Percentiles rank a stretch among this genome's conserved stretches.
phyloP scores from a whole-genome alignment of 2,797 vertebrate species.

The Caiman crocodilus region DNA sequence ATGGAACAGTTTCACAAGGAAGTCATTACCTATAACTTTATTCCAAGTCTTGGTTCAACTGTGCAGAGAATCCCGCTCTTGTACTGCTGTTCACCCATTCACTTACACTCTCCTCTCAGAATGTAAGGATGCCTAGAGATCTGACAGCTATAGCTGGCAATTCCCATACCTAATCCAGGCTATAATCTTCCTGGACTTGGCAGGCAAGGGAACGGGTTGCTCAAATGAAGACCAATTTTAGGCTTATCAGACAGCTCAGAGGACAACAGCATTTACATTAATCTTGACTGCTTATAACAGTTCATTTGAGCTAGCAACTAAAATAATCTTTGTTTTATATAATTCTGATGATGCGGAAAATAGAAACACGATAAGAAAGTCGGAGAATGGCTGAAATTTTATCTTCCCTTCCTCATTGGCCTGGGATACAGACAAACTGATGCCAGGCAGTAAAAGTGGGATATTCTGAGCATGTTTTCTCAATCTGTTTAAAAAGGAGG shows the following conservation, averaged over 20 bases:
- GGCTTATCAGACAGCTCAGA: not conserved
- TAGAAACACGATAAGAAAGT: not conserved
- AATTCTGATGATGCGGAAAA: not conserved
- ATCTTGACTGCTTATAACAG: not conserved
- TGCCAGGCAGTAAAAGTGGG: not conserved
- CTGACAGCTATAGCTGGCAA: not conserved
- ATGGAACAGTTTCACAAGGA: not conserved
- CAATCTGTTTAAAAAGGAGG: not conserved
- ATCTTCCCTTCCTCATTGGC: not conserved
- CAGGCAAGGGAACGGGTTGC: slow-evolving; percentile 6
- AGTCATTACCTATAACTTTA: not conserved
- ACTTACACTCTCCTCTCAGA: not conserved
- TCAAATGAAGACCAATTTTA: slow-evolving; percentile 6
- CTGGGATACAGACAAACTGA: not conserved
- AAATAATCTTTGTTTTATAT: not conserved
- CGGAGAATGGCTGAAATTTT: not conserved
- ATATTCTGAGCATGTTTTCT: not conserved
- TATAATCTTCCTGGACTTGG: not conserved
- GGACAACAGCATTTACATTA: not conserved
- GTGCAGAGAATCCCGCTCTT: fast-evolving
- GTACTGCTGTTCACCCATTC: not conserved
- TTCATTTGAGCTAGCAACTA: not conserved
- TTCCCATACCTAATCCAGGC: not conserved
- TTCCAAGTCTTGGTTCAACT: not conserved
- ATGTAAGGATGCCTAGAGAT: not conserved